phyloP scores from a whole-genome alignment of 2,888 invertebrate species.

The Drosophila multiciliata region DNA sequence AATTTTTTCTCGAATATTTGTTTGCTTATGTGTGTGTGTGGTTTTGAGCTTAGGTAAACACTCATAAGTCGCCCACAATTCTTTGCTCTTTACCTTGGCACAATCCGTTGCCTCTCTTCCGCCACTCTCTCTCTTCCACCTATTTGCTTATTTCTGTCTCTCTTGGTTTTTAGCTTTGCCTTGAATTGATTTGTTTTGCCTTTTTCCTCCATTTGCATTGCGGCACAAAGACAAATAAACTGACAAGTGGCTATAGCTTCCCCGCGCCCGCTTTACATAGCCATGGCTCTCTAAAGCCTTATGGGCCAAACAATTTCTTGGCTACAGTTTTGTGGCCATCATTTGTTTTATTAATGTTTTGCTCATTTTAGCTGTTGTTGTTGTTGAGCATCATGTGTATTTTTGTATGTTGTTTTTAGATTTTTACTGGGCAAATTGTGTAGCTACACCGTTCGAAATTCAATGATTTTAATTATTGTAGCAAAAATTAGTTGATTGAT shows the following conservation, averaged over 20 bases:
- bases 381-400: constrained; percentile 45
- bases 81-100: constrained; percentile 26
- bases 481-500: background rate
- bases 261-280: background rate
- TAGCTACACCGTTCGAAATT: constrained; percentile 54
- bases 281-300: background rate
- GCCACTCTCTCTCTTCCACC: background rate
- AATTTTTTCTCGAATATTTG: background rate
- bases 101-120: background rate
- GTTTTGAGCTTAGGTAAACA: constrained; percentile 56
- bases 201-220: constrained; percentile 33
- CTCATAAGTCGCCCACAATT: constrained; percentile 59
- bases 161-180: constrained; percentile 13
- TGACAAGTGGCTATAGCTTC: constrained; percentile 36
- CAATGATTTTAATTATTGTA: background rate
- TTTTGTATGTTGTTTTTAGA: constrained; percentile 56
- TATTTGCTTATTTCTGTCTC: background rate
- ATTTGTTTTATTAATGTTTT: constrained; percentile 52
- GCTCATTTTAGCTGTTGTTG: constrained; percentile 44
- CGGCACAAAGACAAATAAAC: constrained; percentile 21
- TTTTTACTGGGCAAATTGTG: constrained; percentile 47
- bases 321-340: constrained; percentile 60
- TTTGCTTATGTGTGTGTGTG: constrained; percentile 23
- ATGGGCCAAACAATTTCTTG: constrained; percentile 48
- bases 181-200: constrained; percentile 67